phyloP scores from a whole-genome alignment of 2,888 invertebrate genomes.

The Volucella inflata region DNA sequence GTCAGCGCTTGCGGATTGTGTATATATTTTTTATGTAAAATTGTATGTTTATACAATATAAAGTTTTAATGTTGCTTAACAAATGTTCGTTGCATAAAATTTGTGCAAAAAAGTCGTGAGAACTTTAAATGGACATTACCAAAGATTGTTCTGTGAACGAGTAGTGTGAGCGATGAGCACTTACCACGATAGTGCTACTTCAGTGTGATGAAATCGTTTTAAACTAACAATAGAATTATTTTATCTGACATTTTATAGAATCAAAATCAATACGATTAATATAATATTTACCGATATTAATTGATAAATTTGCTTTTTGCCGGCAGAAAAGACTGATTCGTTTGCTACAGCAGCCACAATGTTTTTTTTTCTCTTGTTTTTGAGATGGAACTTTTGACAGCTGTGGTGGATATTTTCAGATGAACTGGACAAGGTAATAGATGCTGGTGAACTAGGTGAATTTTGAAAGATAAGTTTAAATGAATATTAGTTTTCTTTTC shows the following conservation, averaged over 20 bases:
- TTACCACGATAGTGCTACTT: conserved; percentile 1
- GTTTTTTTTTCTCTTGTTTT: conserved; percentile 40
- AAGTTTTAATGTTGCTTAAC: not conserved
- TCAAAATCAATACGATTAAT: not conserved
- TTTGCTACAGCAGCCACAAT: conserved; percentile 24
- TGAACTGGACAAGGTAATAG: conserved; percentile 62
- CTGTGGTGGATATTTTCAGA: conserved; percentile 24
- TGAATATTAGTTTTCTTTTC: conserved; percentile 27
- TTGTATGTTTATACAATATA: conserved; percentile 11
- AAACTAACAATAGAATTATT: not conserved
- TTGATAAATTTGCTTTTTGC: conserved; percentile 21
- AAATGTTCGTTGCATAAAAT: not conserved
- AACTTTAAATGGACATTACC: conserved; percentile 5
- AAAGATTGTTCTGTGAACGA: not conserved
- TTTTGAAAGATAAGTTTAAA: not conserved
- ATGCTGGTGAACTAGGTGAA: conserved; percentile 7
- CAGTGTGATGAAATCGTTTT: not conserved
- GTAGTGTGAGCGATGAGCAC: not conserved
- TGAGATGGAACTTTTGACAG: conserved; percentile 56
- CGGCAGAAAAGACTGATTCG: conserved; percentile 12
- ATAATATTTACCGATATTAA: not conserved
- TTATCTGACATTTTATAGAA: not conserved
- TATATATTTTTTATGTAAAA: not conserved
- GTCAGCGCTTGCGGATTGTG: conserved; percentile 18
- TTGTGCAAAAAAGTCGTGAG: not conserved